Evolutionary conservation across 2,888 invertebrate species (phyloP), one percentile per base, ranked within the genome.

Genomic region (Pyrocoelia pectoralis): DNA sequence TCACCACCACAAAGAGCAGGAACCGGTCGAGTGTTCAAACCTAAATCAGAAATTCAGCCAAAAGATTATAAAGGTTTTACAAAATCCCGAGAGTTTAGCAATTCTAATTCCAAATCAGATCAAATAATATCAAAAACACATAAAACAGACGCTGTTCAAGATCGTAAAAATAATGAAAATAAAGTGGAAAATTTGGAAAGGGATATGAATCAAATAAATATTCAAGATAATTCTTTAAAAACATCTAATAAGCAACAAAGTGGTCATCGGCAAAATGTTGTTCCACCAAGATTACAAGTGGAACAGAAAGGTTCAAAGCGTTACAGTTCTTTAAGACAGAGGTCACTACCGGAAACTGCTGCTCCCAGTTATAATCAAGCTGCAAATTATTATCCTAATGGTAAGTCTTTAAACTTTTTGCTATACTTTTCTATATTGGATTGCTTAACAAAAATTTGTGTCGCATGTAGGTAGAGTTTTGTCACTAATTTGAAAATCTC

Each of bases 301-400:
- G 76, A 78, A 38, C 80, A 79, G 61, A 80, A 81, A 66, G 85
- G 86, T 12, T 84, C 85, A 61, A 87, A 87, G 70, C 80, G 87
- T 10, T 88, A 87, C 79, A 85, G 84, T 60, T 75, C 75, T 2
- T 71, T 85, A 13, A 80, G 87, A 29, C 87, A 87, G 71, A 80
- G 87, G 12, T 86, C 87, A 1, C 79, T 88, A 24, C 86, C 86
- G 1, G 88, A 88, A 61, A 79, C 84, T 4, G 75, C 74, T 13
- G 76, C 76, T 13, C 78, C 80, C 17, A 78, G 80, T 8, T 73
- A 76, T 56, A 68, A 61, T 24, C 74, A 68, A 49, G 75, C 75
- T 72, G 59, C 74, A 17, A 77, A 73, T 62, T 80, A 80, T 69
- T 82, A 81, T 68, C 73, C 75, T 28, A 74, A 73, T 66, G 77